Evolutionary conservation across 1,140 invertebrate species (phyloP), one percentile per base, ranked within the genome.

Genomic region (Doryteuthis pealeii): DNA sequence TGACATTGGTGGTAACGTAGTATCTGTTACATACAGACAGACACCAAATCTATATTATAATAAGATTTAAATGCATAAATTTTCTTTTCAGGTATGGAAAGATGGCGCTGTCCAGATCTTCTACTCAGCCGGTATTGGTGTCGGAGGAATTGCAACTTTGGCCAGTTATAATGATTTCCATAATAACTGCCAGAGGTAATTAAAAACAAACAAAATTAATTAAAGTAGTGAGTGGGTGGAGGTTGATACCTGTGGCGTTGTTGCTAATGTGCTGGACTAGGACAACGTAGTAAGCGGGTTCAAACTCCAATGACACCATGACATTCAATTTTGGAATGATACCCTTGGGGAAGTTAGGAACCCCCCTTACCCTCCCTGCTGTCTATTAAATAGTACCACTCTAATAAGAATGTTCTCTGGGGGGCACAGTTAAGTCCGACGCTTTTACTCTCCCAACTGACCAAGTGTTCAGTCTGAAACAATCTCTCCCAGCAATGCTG

Each of bases 151-250:
- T 2, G 81, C 86, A 12, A 86, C 85, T 4, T 74, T 87, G 12
- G 84, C 84, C 8, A 87, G 86, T 74, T 87, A 87, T 73, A 86
- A 86, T 70, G 73, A 83, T 43, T 87, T 87, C 75, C 80, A 86
- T 70, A 86, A 85, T 74, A 85, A 85, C 70, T 84, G 84, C 70
- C 72, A 84, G 1, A 81, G 80, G 83, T 84, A 78, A 79, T 78
- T 62, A 6, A n/a, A 4, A 62, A 22, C 45, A 49, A 49, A 22
- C 45, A 49, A 15, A 15, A 1, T 49, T 22, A 12, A 49, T 18
- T 18, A 49, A 49, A 49, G 8, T 10, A 49, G 8, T 18, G n/a
- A n/a, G n/a, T n/a, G n/a, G n/a, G 18, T 49, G 18, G 45, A 10
- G 45, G 8, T 49, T 49, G 8, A 1, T 15, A 15, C 22, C 22